Base-by-base conservation (phyloP, 2,888 invertebrate genomes). In the Nomada lathburiana region DNA sequence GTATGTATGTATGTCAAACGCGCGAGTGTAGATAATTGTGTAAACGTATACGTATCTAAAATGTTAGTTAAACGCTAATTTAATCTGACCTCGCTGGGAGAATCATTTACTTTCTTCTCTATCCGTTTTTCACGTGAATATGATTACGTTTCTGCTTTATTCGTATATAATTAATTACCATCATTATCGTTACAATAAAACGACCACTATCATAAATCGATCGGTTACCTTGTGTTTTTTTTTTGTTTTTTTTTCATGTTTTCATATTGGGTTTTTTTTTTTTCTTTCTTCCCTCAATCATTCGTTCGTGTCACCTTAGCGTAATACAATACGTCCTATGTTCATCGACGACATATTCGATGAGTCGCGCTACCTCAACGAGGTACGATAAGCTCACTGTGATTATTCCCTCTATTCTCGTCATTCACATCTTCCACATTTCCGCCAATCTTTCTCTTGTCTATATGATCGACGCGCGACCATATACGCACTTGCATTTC, bases 141-240 rank as follows among this genome's bases (percentile, higher is more conserved):
- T 79, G 80, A 78, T 88, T 85, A 86, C 65, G 70, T 75, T 73
- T 80, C 72, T 83, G 62, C n/a, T 80, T 86, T 69, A 74, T 80
- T 72, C 70, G 26, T 72, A 64, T 87, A 82, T 75, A 75, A 36
- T 36, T 80, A 62, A 80, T 80, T 80, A 80, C 53, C 67, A 72
- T 80, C 26, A 76, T 73, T 84, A 88, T 80, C 65, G 75, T 89
- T 87, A 88, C 79, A 87, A 77, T 85, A 83, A 82, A 80, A 88
- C 85, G 87, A 86, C 77, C 86, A 82, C 84, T 86, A 81, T 85
- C 83, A 82, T 82, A 89, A 84, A 89, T 82, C 84, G 83, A 89
- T 87, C 83, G 85, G 86, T 90, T 7, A 9, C 29, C 20, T 36
- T 36, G 5, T 16, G 3, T 11, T 0, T 29, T 13, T 52, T 29